Evolutionary conservation across 1,140 invertebrate genomes (phyloP).

Genomic region (Dysdera silvatica): DNA sequence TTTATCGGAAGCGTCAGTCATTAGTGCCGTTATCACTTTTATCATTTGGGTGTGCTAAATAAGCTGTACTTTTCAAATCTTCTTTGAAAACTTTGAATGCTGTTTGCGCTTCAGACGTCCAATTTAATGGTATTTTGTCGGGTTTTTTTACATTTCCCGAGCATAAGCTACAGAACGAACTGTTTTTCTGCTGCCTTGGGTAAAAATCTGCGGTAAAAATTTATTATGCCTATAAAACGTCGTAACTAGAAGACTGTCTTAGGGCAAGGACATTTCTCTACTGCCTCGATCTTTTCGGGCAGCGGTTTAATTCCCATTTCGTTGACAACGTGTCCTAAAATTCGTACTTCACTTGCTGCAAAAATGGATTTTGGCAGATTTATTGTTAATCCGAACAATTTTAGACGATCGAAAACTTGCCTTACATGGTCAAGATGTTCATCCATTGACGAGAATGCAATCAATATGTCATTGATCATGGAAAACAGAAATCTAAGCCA

Average conservation of each 20-base stretch:
- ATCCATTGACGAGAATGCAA: background rate
- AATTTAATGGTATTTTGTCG: background rate
- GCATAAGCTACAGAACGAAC: conserved; percentile 6
- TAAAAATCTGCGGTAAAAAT: conserved; percentile 43
- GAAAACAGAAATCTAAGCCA: background rate
- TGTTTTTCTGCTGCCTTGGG: conserved; percentile 30
- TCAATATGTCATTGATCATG: background rate
- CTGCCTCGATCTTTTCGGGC: conserved; percentile 39
- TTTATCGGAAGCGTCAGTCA: conserved; percentile 22
- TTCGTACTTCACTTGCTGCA: conserved; percentile 12
- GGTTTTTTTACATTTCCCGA: background rate
- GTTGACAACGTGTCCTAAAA: conserved; percentile 39
- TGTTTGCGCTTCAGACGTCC: background rate
- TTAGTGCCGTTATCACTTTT: background rate
- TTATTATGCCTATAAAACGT: conserved; percentile 40
- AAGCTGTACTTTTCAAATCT: background rate
- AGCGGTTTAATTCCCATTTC: conserved; percentile 34
- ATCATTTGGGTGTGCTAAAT: conserved; percentile 33
- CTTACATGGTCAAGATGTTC: background rate
- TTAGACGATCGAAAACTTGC: background rate
- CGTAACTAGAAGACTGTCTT: conserved; percentile 37
- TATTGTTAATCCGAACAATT: background rate
- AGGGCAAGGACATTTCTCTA: conserved; percentile 38
- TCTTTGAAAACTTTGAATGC: background rate
- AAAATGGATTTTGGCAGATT: background rate